Conservation (phyloP, 2,113 vertebrate species). For the Regulus satrapa region DNA sequence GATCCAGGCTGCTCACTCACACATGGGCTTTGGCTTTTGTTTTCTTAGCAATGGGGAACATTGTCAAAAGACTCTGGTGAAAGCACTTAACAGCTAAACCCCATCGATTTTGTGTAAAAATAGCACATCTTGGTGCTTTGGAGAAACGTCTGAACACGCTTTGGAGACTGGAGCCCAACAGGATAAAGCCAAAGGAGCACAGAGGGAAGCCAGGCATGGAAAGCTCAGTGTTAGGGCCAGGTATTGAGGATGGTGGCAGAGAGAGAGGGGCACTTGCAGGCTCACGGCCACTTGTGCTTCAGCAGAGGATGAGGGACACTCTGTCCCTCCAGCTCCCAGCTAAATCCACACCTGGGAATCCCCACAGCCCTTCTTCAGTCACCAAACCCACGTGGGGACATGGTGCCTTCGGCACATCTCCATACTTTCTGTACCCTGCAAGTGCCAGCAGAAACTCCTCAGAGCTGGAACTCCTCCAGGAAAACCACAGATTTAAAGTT, state of each 20-base stretch:
- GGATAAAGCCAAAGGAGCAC: not conserved
- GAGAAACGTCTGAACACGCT: not conserved
- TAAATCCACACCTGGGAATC: not conserved
- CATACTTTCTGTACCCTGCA: not conserved
- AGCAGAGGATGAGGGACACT: fast-evolving
- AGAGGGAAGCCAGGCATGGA: not conserved
- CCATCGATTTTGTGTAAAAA: slow-evolving; percentile 50
- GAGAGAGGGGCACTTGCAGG: not conserved
- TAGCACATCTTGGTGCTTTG: not conserved
- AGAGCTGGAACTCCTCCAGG: not conserved
- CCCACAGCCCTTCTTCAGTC: not conserved
- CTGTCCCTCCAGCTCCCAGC: not conserved
- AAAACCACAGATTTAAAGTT: not conserved
- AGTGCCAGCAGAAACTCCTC: not conserved
- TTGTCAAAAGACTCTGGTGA: not conserved
- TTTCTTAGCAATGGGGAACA: not conserved
- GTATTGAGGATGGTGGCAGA: not conserved
- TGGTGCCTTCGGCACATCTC: not conserved
- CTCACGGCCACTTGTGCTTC: not conserved
- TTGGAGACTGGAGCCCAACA: not conserved
- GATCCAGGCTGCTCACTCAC: not conserved
- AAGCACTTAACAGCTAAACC: slow-evolving; percentile 27
- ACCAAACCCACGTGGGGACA: fast-evolving
- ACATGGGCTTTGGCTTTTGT: not conserved
- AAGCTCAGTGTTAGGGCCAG: not conserved